Evolutionary conservation across 1,140 invertebrate species (phyloP), one percentile per base, ranked within the genome.

Genomic region (Drosophila tani): DNA sequence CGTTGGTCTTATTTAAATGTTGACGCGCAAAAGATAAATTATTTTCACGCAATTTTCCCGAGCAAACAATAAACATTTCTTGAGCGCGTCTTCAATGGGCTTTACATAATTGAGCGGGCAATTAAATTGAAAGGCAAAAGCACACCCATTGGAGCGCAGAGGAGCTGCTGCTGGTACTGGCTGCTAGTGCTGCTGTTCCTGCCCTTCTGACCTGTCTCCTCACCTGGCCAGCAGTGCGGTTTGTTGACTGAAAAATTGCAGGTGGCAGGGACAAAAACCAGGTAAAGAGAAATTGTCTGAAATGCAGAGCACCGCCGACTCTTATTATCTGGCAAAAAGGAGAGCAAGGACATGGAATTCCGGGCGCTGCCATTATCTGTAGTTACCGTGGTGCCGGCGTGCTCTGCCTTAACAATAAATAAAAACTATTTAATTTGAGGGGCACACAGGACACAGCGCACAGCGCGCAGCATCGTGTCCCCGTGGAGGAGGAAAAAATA

Each of bases 371-470:
- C 74, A 75, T 81, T 84, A 87, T 88, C 84, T 87, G 68, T 79
- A 77, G 74, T 81, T 65, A 81, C 75, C 57, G 57, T 21, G 49
- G 21, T 43, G 29, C 57, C 53, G 47, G 75, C 74, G 65, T 75
- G 62, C 71, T 57, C 55, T 68, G 78, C 74, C 68, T 84, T 69
- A 68, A 81, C 81, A 88, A 88, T 88, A 88, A 88, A 88, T 90
- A 90, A 88, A 88, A 88, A 88, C 85, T 88, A 88, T 88, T 88
- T 88, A 87, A 88, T 88, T 90, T 88, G 70, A 88, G 74, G 58
- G 70, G 19, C 32, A 53, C 50, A 15, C 71, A 76, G 50, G 64
- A 47, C 29, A 41, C 47, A 47, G 64, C 49, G n/a, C 29, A 41
- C 47, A 47, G 64, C 49, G n/a, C 67, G 38, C 12, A n/a, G 38